These are phyloP conservation scores for Xestia ashworthii DNA, from an alignment of 2,888 invertebrate genomes.

Conservation along the genomic window DNA sequence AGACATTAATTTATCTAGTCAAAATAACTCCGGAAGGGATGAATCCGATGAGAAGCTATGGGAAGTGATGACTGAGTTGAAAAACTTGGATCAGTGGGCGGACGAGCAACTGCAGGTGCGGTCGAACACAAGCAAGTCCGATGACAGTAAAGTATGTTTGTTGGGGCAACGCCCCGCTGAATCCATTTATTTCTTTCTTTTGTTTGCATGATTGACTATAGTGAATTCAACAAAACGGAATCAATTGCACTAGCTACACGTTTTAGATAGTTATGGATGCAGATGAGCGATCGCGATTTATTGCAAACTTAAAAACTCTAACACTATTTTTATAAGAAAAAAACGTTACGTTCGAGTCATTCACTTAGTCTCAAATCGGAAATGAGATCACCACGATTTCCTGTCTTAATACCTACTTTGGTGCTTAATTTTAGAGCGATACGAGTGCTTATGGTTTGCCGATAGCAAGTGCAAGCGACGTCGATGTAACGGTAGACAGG, in stretches of 20 bases:
- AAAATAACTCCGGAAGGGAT: slow-evolving; percentile 70
- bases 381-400: slow-evolving; percentile 41
- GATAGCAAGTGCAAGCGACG: slow-evolving; percentile 81
- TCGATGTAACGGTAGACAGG: slow-evolving; percentile 79
- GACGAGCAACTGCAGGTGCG: slow-evolving; percentile 82
- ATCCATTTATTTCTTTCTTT: slow-evolving; percentile 44
- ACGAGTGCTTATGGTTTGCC: slow-evolving; percentile 84
- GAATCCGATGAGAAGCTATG: slow-evolving; percentile 81
- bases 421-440: slow-evolving; percentile 79
- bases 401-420: slow-evolving; percentile 31
- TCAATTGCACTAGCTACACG: slow-evolving; percentile 44
- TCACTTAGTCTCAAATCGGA: slow-evolving; percentile 22
- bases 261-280: slow-evolving; percentile 21
- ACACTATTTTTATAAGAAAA: neutral
- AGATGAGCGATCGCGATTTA: slow-evolving; percentile 42
- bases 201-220: slow-evolving; percentile 54
- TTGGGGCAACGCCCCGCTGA: slow-evolving; percentile 35
- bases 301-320: slow-evolving; percentile 23
- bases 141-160: slow-evolving; percentile 83
- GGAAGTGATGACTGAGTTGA: slow-evolving; percentile 86
- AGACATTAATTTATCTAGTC: slow-evolving; percentile 76
- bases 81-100: slow-evolving; percentile 85
- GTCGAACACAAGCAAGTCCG: slow-evolving; percentile 79
- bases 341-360: slow-evolving; percentile 15
- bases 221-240: slow-evolving; percentile 51